Conservation (phyloP, 2,888 invertebrate genomes). For the Latrodectus hesperus region DNA sequence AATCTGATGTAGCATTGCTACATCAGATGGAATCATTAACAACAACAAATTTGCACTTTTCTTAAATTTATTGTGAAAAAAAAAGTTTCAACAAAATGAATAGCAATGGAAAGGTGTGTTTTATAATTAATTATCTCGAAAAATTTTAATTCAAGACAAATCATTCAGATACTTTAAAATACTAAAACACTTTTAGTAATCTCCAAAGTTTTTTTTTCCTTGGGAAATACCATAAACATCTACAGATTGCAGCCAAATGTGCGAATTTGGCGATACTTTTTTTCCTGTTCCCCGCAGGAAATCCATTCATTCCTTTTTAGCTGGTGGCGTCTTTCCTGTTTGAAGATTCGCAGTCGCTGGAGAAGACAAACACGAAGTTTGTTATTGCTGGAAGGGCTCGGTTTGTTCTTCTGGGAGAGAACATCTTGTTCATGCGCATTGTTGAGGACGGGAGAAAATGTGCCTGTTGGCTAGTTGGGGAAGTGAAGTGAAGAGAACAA, state of each 20-base stretch:
- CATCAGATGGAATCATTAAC: too few species aligned
- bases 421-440: conserved; percentile 21
- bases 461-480: background rate
- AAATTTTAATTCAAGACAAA: background rate
- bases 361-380: conserved; percentile 41
- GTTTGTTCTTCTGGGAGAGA: background rate
- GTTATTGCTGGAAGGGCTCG: conserved; percentile 26
- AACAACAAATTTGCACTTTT: too few species aligned
- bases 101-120: too few species aligned
- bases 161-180: background rate
- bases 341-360: conserved; percentile 31
- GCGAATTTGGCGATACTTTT: background rate
- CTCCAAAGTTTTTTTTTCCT: background rate
- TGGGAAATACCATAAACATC: background rate
- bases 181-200: background rate
- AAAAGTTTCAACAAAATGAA: too few species aligned
- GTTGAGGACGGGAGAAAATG: background rate
- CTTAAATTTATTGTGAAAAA: too few species aligned
- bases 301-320: conserved; percentile 8
- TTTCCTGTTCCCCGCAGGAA: background rate
- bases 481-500: background rate
- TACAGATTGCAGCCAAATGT: background rate
- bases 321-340: conserved; percentile 33
- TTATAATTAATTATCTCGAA: background rate
- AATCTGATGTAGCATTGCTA: too few species aligned